Evolutionary conservation across 2,797 vertebrate genomes (phyloP), one percentile per base, ranked within the genome.

Genomic region (Xerus rutilus): DNA sequence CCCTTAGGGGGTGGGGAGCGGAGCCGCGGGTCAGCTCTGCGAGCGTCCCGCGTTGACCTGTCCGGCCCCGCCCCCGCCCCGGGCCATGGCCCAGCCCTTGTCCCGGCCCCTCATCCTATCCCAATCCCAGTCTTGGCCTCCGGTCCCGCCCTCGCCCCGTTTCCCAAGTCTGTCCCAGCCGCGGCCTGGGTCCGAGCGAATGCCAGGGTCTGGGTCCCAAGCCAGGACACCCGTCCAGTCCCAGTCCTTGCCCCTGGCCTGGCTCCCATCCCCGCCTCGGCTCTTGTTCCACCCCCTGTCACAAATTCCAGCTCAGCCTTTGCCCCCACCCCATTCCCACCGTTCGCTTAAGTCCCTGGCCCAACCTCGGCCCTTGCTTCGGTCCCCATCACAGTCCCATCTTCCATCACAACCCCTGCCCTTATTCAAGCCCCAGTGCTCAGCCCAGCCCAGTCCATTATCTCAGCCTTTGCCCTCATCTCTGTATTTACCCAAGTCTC

Each of bases 41-140:
- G 82, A 89, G 96, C 83, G 62, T 70, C 96, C 96, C 83, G 89
- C 65, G 89, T 95, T 96, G 96, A 94, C 97, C 97, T 64, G 93
- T 32, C 79, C 96, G 95, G 96, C 95, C 97, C 97, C 97, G 96
- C 96, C 96, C 97, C 97, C 96, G 95, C 96, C 96, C 97, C 94
- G 93, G 97, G 97, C 97, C 97, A 97, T 97, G 97, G 97, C 96
- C 95, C 97, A 97, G 93, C 97, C 97, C 97, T 93, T 82, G 95
- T 95, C 97, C 84, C 91, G 91, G 91, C 94, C 96, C 86, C 97
- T 93, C 1, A 64, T 97, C 97, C 96, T 95, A 96, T 97, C 95
- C 96, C 73, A 14, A 35, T 49, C 94, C 57, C 52, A 72, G 74
- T 91, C 89, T 93, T 84, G 97, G 97, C 84, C 96, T 92, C 92